Conservation (phyloP, 2,888 invertebrate genomes). For the Nemapogon koenigi region DNA sequence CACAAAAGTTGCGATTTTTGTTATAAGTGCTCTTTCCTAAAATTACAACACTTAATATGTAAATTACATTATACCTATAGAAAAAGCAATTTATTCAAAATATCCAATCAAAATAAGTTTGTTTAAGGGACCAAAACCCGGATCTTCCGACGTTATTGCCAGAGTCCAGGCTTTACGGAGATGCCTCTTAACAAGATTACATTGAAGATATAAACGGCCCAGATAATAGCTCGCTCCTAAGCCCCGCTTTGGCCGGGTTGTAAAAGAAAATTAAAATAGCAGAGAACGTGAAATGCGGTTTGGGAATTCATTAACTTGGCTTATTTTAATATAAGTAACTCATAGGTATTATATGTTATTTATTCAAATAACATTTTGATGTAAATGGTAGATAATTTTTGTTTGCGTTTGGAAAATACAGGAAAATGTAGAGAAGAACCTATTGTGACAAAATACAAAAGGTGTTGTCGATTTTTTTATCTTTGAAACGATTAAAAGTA, state of each 20-base stretch:
- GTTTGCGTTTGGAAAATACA: too few relatives aligned
- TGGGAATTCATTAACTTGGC: neutral
- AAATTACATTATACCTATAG: too few relatives aligned
- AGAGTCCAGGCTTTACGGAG: conserved; percentile 15
- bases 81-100: too few relatives aligned
- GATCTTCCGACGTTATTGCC: conserved; percentile 57
- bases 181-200: conserved; percentile 63
- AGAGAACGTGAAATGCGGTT: conserved; percentile 18
- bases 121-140: conserved; percentile 28
- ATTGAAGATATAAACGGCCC: conserved; percentile 55
- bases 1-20: too few relatives aligned
- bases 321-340: neutral
- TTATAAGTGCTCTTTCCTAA: too few relatives aligned
- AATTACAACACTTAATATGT: too few relatives aligned
- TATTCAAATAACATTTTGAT: too few relatives aligned
- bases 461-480: too few relatives aligned
- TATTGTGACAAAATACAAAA: too few relatives aligned
- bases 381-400: too few relatives aligned
- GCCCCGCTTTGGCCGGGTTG: conserved; percentile 32
- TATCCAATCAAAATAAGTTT: conserved; percentile 9
- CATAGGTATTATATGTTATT: neutral
- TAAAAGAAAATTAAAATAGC: conserved; percentile 55
- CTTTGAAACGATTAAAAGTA: too few relatives aligned
- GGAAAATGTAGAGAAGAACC: too few relatives aligned
- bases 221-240: conserved; percentile 54